Percentiles rank a stretch among this genome's conserved stretches.
These are phyloP conservation scores for Carlito syrichta DNA, from an alignment of 2,113 vertebrate genomes.

Conservation along the genomic window DNA sequence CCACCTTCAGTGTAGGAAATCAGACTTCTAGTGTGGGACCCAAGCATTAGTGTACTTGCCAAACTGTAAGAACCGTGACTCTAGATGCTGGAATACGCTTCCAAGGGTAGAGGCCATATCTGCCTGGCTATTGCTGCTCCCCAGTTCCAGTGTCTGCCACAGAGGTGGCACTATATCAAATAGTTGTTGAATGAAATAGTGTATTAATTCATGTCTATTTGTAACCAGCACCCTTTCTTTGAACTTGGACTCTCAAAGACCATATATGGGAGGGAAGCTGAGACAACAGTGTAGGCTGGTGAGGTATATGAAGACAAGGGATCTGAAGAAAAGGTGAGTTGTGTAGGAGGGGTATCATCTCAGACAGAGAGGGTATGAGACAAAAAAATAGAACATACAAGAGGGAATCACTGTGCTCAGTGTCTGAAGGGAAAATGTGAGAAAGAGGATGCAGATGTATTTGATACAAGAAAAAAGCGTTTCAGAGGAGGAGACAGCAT, in stretches of 20 bases:
- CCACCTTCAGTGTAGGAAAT: not conserved
- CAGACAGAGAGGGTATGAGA: too few relatives aligned
- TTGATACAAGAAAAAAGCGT: not conserved
- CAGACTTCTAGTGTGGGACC: not conserved
- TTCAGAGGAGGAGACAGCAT: not conserved
- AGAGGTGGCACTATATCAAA: not conserved
- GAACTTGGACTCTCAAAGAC: not conserved
- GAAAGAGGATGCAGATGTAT: not conserved
- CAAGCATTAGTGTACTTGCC: not conserved
- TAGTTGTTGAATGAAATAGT: not conserved
- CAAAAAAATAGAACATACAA: too few relatives aligned
- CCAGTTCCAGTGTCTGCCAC: not conserved
- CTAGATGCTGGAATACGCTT: not conserved
- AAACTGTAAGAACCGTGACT: not conserved
- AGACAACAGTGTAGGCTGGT: not conserved
- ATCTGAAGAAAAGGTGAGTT: not conserved
- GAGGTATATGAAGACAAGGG: not conserved
- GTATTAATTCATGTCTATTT: not conserved
- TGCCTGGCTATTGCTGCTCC: not conserved
- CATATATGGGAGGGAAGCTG: not conserved
- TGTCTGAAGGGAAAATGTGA: not conserved
- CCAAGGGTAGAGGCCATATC: not conserved
- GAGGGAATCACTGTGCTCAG: too few relatives aligned
- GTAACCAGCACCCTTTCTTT: not conserved
- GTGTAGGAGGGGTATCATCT: not conserved